phyloP scores from a whole-genome alignment of 2,888 invertebrate species.

The Imbricaverruca yamaguchii region DNA sequence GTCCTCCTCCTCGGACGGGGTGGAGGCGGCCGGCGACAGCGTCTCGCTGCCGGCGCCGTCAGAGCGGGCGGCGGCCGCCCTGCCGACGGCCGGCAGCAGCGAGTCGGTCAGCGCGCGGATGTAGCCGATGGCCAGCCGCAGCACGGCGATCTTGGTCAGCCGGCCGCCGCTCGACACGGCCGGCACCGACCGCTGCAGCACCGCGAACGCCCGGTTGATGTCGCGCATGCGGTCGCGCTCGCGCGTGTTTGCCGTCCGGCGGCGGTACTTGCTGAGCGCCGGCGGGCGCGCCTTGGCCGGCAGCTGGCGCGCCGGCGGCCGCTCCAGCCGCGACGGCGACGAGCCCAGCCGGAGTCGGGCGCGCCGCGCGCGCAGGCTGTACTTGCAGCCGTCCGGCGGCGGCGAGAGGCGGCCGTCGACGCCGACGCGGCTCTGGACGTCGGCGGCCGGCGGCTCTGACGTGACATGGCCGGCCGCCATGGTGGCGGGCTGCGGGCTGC shows the following conservation, averaged over 20 bases:
- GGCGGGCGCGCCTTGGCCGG: slow-evolving; percentile 47
- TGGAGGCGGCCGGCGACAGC: background rate
- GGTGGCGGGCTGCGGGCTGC: too few relatives aligned
- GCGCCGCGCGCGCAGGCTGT: slow-evolving; percentile 59
- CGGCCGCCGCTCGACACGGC: slow-evolving; percentile 51
- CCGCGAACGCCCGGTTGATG: slow-evolving; percentile 82
- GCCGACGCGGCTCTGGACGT: too few relatives aligned
- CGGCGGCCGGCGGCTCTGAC: too few relatives aligned
- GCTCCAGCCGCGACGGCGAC: slow-evolving; percentile 40
- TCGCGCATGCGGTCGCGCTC: slow-evolving; percentile 81
- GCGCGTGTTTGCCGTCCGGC: slow-evolving; percentile 82
- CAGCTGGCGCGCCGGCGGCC: slow-evolving; percentile 18
- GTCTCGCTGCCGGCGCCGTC: background rate
- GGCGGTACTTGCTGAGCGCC: slow-evolving; percentile 74
- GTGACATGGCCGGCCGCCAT: too few relatives aligned
- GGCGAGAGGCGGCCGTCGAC: slow-evolving; percentile 24
- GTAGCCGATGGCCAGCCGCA: slow-evolving; percentile 79
- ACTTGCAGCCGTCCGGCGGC: slow-evolving; percentile 43
- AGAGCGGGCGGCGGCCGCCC: background rate
- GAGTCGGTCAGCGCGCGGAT: slow-evolving; percentile 66
- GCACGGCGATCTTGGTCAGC: slow-evolving; percentile 80
- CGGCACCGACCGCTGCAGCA: slow-evolving; percentile 68
- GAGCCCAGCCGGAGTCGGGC: slow-evolving; percentile 51
- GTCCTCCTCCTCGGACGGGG: background rate
- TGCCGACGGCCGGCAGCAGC: slow-evolving; percentile 39